Conservation (phyloP, 2,888 invertebrate species). For the Idaea dimidiata region DNA sequence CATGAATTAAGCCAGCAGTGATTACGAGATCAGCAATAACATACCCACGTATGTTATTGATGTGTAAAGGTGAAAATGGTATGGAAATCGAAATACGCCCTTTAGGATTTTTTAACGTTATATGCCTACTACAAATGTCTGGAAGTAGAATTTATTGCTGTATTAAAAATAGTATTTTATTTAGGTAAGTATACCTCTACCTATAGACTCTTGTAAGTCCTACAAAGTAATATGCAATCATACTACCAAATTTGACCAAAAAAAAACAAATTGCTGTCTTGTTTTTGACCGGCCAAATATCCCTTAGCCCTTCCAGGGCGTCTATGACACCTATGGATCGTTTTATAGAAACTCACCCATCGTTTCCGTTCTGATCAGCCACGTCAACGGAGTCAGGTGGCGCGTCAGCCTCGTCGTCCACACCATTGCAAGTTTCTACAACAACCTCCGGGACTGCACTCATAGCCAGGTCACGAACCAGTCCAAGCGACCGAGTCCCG, state of each 20-base stretch:
- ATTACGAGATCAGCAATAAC: neutral
- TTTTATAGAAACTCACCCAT: conserved; percentile 51
- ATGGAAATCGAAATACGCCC: too few species aligned
- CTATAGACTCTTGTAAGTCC: too few species aligned
- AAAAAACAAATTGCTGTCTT: neutral
- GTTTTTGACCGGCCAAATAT: neutral
- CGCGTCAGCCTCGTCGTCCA: conserved; percentile 47
- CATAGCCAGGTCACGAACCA: conserved; percentile 51
- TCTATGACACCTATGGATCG: conserved; percentile 10
- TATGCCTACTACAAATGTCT: too few species aligned
- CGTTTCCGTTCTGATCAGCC: conserved; percentile 54
- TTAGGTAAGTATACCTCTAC: too few species aligned
- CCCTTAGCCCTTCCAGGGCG: neutral
- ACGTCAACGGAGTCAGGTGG: conserved; percentile 39
- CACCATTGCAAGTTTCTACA: conserved; percentile 70
- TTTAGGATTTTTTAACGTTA: too few species aligned
- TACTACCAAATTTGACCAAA: too few species aligned
- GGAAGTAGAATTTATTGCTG: too few species aligned
- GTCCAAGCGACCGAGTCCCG: conserved; percentile 52
- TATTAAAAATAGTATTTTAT: too few species aligned
- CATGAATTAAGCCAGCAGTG: neutral
- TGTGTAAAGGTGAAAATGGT: too few species aligned
- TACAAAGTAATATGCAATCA: too few species aligned
- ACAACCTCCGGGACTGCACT: conserved; percentile 65
- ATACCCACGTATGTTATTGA: too few species aligned